phyloP scores from a whole-genome alignment of 2,888 invertebrate species.

The Luperina testacea region DNA sequence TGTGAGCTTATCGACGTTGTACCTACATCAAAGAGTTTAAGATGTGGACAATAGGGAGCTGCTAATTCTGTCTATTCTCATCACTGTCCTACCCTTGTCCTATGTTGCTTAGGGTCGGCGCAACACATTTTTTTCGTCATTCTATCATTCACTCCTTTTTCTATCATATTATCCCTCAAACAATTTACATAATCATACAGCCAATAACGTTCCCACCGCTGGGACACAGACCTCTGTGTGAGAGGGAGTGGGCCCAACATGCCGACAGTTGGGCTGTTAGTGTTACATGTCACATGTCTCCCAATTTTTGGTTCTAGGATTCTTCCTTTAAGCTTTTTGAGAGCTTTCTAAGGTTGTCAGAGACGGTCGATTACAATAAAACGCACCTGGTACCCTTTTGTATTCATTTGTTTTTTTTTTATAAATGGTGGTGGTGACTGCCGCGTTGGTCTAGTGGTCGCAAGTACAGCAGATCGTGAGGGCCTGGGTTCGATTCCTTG shows the following conservation, averaged over 20 bases:
- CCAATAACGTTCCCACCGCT: not conserved
- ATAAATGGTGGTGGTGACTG: not conserved
- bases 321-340: not conserved
- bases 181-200: not conserved
- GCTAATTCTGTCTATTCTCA: not conserved
- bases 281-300: not conserved
- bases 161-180: not conserved
- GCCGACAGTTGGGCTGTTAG: not conserved
- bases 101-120: not conserved
- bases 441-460: not conserved
- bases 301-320: not conserved
- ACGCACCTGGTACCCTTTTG: not conserved
- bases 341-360: not conserved
- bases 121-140: not conserved
- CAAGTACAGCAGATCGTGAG: not conserved
- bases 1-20: constrained; percentile 4
- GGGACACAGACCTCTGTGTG: not conserved
- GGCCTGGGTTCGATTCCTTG: not conserved
- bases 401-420: not conserved
- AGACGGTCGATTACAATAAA: too few species aligned
- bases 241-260: not conserved
- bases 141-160: not conserved
- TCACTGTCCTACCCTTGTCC: not conserved
- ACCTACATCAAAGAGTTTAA: not conserved
- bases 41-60: not conserved